These are phyloP conservation scores for Araneus ventricosus DNA, from an alignment of 1,140 invertebrate species.

Conservation along the genomic window DNA sequence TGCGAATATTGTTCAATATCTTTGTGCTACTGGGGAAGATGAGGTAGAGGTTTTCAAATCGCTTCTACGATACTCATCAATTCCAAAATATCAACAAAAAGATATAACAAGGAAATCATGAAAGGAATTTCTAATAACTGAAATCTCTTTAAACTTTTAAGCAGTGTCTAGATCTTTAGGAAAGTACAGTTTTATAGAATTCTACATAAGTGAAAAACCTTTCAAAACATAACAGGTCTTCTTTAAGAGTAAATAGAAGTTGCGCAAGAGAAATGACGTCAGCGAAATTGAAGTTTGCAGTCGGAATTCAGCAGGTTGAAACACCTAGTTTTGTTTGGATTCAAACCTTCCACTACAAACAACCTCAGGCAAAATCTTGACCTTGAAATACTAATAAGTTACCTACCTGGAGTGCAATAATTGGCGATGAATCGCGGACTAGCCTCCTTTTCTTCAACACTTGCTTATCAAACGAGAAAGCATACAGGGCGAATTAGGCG, in stretches of 20 bases:
- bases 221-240: no score
- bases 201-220: no score
- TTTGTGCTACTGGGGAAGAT: no score
- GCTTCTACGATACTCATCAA: no score
- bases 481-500: neutral
- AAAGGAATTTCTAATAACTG: no score
- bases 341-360: slow-evolving; percentile 13
- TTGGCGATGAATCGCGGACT: slow-evolving; percentile 5
- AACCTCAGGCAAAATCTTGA: slow-evolving; percentile 26
- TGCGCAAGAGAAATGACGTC: neutral
- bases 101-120: no score
- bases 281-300: neutral
- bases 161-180: no score
- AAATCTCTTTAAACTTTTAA: no score
- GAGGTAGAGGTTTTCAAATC: no score
- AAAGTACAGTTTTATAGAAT: no score
- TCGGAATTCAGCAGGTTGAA: slow-evolving; percentile 32
- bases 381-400: slow-evolving; percentile 60
- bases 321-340: slow-evolving; percentile 44
- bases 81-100: no score
- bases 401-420: neutral
- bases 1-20: no score
- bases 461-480: neutral
- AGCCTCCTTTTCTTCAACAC: neutral
- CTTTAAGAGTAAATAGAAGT: neutral